Base-by-base conservation (phyloP, 2,888 invertebrate genomes). In the Rhagophthalmus giganteus region DNA sequence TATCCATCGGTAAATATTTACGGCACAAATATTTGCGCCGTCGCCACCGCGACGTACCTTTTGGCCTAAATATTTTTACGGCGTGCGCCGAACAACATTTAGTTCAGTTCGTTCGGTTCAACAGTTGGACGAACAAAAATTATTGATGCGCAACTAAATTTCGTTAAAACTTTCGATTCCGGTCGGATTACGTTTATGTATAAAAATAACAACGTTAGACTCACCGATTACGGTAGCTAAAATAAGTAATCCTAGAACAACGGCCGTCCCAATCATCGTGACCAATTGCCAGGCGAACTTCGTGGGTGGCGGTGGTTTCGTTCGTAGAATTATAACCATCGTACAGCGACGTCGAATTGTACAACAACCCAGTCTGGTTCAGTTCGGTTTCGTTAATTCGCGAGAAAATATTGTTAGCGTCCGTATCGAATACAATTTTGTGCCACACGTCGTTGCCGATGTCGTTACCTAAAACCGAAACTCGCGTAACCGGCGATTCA, bases 181-280 rank as follows among this genome's bases (percentile, higher is more conserved):
- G n/a, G n/a, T n/a, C n/a, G n/a, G n/a, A n/a, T n/a, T n/a, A n/a
- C n/a, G n/a, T n/a, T n/a, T n/a, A n/a, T n/a, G n/a, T n/a, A n/a
- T n/a, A n/a, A n/a, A n/a, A n/a, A n/a, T n/a, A n/a, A n/a, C n/a
- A n/a, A 31, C 24, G 34, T 28, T 16, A 7, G 11, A 69, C 75
- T 78, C 69, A 83, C 83, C 83, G 65, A 83, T 80, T 61, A 83
- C 81, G 59, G 83, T 83, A 47, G 83, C 81, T 60, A 83, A 72
- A 60, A 83, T 83, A 55, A 83, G 79, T 62, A 83, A 72, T 54
- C 82, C 83, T 56, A 83, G 76, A 25, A 80, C 67, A 41, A 81
- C 71, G 16, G 82, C 82, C 60, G 81, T 83, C 60, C 75, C 77
- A 46, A 86, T 82, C 69, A 83, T 83, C 54, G 83, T 80, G 54